Evolutionary conservation across 2,797 vertebrate species (phyloP), one percentile per base, ranked within the genome.

Genomic region (Urosaurus nigricauda): DNA sequence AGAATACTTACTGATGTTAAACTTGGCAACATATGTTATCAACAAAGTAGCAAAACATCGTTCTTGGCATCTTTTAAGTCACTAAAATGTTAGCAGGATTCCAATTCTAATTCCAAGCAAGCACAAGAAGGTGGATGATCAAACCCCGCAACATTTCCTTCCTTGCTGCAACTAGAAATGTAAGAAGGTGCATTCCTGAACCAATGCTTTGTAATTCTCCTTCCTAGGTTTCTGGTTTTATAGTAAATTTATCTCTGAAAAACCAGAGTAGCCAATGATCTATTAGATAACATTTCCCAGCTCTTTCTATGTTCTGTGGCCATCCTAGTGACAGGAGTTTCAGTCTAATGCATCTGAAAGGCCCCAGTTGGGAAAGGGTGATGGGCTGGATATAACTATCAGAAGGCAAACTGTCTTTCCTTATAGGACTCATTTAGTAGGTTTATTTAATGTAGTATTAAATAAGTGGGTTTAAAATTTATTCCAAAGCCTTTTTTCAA

Each of bases 181-280:
- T 47, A 53, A 58, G 35, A 58, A 29, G 13, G 40, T 35, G 32
- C 6, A 26, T 58, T 79, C 79, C 78, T 78, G 32, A 79, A 75
- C 24, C 32, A 32, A 32, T 68, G n/a, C 17, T 68, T 88, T 37
- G 47, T 85, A 85, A 89, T 82, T 77, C 85, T 92, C 91, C 88
- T 94, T 94, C 94, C 93, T 95, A 90, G 91, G 94, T 94, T 95
- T 87, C 90, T 93, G 92, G 79, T 89, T 91, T 93, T 87, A 68
- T 83, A 2, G 6, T 90, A 85, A 93, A 90, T 90, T 85, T 86
- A 83, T 92, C 24, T 88, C 95, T 88, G 88, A 92, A 89, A 94
- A 88, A 85, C 83, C 91, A 90, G 73, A 89, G 11, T 29, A 83
- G 24, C 91, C 93, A 94, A 2, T 71, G 24, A 79, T 40, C 24